Evolutionary conservation across 2,113 vertebrate genomes (phyloP), one percentile per base, ranked within the genome.

Genomic region (Neopipo cinnamomea): DNA sequence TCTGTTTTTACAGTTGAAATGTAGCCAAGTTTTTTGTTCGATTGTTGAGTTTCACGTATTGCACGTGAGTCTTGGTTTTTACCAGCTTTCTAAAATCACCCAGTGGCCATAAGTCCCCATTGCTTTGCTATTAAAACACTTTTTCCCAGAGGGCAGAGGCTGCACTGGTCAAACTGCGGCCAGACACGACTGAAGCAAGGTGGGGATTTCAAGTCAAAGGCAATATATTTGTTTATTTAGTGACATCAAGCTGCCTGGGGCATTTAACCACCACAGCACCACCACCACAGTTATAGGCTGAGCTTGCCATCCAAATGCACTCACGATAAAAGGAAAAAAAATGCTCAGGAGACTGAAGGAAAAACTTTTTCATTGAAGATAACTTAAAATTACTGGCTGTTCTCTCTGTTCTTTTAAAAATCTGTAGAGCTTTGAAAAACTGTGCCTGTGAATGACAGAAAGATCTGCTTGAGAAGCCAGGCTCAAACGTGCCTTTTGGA

Each of bases 401-500:
- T 94, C 52, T 80, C 77, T 88, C 46, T 79, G 35, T 58, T 93
- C 42, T 79, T 84, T 44, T 79, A 41, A 67, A 83, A 95, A 85
- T 23, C 63, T 85, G 44, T 65, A 47, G 47, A 75, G 66, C 47
- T 91, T 92, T 86, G 68, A 91, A 95, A 91, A 56, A 16, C 77
- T 80, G 39, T n/a, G 37, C 65, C 75, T 91, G 70, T 75, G 65
- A 76, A 74, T 93, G 90, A 85, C 93, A 96, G 88, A 59, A 61
- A 92, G 86, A 96, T 91, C 53, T 87, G 58, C 84, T 86, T 86
- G 80, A 85, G 68, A 87, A 93, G 35, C 66, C 76, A 81, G 83
- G 87, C 78, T 94, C 77, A 91, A 85, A 73, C 3, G 7, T 79
- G 84, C 31, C 46, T 96, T 92, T 94, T 93, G 75, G 82, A 92